A percentile compares a stretch with the other conserved stretches of the same genome.
Evolutionary conservation across 2,888 invertebrate species (phyloP).

Genomic region (Drosophila pegasa): DNA sequence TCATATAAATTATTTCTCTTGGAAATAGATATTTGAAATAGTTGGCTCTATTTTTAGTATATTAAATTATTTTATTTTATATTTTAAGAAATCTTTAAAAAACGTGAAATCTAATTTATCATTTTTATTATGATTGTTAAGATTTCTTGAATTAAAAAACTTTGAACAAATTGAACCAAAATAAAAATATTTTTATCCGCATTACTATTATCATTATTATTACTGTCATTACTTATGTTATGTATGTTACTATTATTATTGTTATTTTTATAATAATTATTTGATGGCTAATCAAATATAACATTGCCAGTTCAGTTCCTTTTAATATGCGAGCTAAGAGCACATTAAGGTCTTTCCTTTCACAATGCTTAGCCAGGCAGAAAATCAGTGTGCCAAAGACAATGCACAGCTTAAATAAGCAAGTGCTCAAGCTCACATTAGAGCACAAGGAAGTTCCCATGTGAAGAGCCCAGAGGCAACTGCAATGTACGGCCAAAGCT

Average conservation of each 20-base stretch:
- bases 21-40: too few species aligned
- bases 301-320: neutral
- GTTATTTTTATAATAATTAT: neutral
- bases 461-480: conserved; percentile 12
- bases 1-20: too few species aligned
- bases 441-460: conserved; percentile 56
- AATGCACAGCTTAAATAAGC: conserved; percentile 10
- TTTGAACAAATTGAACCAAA: too few species aligned
- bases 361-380: conserved; percentile 45
- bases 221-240: too few species aligned
- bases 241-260: neutral
- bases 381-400: conserved; percentile 48
- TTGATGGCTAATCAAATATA: neutral
- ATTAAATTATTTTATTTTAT: too few species aligned
- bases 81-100: too few species aligned
- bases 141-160: too few species aligned
- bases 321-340: neutral
- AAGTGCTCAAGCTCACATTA: neutral
- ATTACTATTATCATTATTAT: neutral
- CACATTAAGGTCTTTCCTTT: conserved; percentile 21
- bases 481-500: conserved; percentile 13
- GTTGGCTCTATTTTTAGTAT: too few species aligned
- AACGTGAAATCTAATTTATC: too few species aligned
- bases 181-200: too few species aligned
- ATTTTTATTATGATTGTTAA: too few species aligned